These are phyloP conservation scores for Eurois occulta DNA, from an alignment of 2,888 invertebrate species.

Conservation along the genomic window DNA sequence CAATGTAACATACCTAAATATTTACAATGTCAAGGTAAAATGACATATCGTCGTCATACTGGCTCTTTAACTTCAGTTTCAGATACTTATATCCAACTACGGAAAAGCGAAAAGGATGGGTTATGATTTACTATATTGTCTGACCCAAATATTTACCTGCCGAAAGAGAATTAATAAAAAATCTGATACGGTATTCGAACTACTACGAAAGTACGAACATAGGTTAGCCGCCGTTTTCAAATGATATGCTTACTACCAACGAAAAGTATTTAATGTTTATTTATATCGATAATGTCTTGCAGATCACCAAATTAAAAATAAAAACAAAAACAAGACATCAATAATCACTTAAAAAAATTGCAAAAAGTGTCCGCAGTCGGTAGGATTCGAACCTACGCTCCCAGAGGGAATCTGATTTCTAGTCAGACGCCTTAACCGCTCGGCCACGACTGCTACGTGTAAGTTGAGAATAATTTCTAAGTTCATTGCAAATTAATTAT, in stretches of 20 bases:
- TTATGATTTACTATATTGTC: not conserved
- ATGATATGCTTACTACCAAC: not conserved
- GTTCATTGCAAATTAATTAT: slow-evolving; percentile 3
- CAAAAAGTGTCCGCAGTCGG: slow-evolving; percentile 92
- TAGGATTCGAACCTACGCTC: slow-evolving; percentile 97
- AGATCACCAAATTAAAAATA: not conserved
- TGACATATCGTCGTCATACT: no score
- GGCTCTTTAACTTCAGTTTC: not conserved
- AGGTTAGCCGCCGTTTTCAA: not conserved
- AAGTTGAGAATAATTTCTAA: not conserved
- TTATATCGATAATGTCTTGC: not conserved
- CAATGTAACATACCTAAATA: slow-evolving; percentile 94
- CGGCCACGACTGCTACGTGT: slow-evolving; percentile 93
- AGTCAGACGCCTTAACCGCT: slow-evolving; percentile 97
- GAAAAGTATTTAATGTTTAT: not conserved
- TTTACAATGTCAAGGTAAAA: slow-evolving; percentile 66
- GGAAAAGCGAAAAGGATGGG: not conserved
- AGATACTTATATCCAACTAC: not conserved
- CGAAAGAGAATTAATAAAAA: not conserved
- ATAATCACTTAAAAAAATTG: not conserved
- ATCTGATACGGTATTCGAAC: no score
- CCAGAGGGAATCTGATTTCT: slow-evolving; percentile 97
- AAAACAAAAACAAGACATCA: no score
- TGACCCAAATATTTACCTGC: not conserved
- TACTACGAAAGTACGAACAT: not conserved